Conservation (phyloP, 2,888 invertebrate species). For the Prosopocoilus inquinatus region DNA sequence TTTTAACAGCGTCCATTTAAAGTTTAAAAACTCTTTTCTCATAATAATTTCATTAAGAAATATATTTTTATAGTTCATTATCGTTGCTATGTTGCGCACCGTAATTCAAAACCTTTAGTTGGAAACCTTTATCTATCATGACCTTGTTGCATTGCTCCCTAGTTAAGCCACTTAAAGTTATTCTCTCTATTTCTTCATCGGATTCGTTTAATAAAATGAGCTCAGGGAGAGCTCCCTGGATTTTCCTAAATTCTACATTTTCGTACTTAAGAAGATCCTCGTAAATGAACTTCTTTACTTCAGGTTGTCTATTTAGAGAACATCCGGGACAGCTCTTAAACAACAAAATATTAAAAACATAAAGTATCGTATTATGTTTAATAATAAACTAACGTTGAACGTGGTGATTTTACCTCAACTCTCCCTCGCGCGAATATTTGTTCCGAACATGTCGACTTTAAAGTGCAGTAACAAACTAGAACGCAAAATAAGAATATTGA, state of each 20-base stretch:
- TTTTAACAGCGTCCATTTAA: too few relatives aligned
- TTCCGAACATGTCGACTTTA: not conserved
- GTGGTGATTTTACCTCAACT: not conserved
- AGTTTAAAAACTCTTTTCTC: too few relatives aligned
- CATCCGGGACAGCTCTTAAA: constrained; percentile 70
- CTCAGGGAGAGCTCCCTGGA: constrained; percentile 65
- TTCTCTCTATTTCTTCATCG: constrained; percentile 63
- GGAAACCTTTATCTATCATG: constrained; percentile 60
- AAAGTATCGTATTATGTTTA: too few relatives aligned
- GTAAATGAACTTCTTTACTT: constrained; percentile 66
- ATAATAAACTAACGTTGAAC: too few relatives aligned
- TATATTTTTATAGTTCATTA: too few relatives aligned
- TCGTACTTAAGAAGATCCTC: constrained; percentile 66
- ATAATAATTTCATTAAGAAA: too few relatives aligned
- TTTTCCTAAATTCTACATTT: constrained; percentile 63
- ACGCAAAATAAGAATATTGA: too few relatives aligned
- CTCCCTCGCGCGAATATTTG: not conserved
- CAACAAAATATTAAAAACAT: not conserved
- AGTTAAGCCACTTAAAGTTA: constrained; percentile 57
- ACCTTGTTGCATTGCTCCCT: constrained; percentile 68
- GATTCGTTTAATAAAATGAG: constrained; percentile 58
- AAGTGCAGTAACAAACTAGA: too few relatives aligned
- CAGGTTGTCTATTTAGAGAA: constrained; percentile 62
- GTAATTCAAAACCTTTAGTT: constrained; percentile 38
- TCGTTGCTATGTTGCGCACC: too few relatives aligned